phyloP scores from a whole-genome alignment of 2,888 invertebrate species.

The Romanomermis culicivorax region DNA sequence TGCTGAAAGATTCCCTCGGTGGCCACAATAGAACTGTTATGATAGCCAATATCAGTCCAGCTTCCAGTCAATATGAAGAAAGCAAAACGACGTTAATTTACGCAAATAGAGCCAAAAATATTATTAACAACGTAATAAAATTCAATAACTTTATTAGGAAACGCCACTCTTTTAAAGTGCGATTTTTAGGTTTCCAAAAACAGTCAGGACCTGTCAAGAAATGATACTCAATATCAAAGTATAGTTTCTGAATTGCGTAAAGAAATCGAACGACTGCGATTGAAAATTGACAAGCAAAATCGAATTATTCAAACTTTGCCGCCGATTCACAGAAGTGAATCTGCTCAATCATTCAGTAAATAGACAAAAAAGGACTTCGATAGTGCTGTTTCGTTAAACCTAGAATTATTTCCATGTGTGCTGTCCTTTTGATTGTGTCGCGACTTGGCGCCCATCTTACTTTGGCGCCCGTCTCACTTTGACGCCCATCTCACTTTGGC shows the following conservation, averaged over 20 bases:
- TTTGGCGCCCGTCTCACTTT: no score
- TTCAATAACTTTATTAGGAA: background rate
- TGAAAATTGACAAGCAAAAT: slow-evolving; percentile 44
- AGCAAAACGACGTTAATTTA: slow-evolving; percentile 77
- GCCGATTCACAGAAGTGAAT: background rate
- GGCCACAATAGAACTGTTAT: slow-evolving; percentile 86
- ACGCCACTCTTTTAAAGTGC: background rate
- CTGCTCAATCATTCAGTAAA: background rate
- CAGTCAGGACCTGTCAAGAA: slow-evolving; percentile 46
- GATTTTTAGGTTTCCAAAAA: slow-evolving; percentile 47
- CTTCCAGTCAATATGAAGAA: slow-evolving; percentile 59
- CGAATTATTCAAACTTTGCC: no score
- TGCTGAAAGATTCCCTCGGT: slow-evolving; percentile 40
- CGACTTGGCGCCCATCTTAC: no score
- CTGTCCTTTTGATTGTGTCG: background rate
- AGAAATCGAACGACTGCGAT: slow-evolving; percentile 46
- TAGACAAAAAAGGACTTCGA: background rate
- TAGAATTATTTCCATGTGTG: background rate
- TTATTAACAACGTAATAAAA: slow-evolving; percentile 64
- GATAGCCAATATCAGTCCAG: slow-evolving; percentile 83
- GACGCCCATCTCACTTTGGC: no score
- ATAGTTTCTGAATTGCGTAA: slow-evolving; percentile 59
- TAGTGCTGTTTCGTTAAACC: background rate
- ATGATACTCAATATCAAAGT: slow-evolving; percentile 59
- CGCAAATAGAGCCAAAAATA: slow-evolving; percentile 74